Base-by-base conservation (phyloP, 2,797 vertebrate species). In the Odontamblyopus lacepedii region DNA sequence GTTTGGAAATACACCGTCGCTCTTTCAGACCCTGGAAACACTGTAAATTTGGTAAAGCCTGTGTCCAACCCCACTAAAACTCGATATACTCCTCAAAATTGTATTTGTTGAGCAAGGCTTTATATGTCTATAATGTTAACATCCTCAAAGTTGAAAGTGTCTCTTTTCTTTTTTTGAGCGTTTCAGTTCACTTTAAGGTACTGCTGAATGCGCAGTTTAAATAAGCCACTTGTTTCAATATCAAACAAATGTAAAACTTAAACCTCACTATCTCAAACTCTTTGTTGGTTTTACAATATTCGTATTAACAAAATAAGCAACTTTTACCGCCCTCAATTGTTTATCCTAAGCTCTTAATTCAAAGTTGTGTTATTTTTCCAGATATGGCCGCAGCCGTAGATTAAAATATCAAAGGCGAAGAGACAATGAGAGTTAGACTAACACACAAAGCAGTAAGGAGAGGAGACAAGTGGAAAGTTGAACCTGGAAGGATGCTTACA, bases 401-500 rank as follows among this genome's bases (percentile, higher is more conserved):
- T 80, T 78, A 71, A 78, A 83, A 84, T 80, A 82, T 87, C 78
- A 87, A 84, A 82, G 78, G n/a, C 23, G 68, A 71, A 67, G 71
- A 76, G 65, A 73, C 67, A 73, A 30, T 16, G 30, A 78, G 72
- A 74, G 83, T 81, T 76, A 74, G 79, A 78, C 82, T 67, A 83
- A 88, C 83, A 85, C 7, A 70, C 67, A 72, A 55, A 77, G 77
- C 76, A 71, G 82, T 75, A 82, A 69, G 80, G 77, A 66, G 71
- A 84, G 70, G 73, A 81, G 75, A 82, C 29, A 3, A 70, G 75
- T 67, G 78, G 78, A 84, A 87, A 82, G 66, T 51, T 32, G 79
- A 79, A 84, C 70, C 83, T 89, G 86, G 81, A 85, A 81, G 83
- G 90, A 85, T 81, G 86, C 80, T 86, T 79, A 73, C 69, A 78